Conservation (phyloP, 2,888 invertebrate genomes). For the Ochropacha duplaris region DNA sequence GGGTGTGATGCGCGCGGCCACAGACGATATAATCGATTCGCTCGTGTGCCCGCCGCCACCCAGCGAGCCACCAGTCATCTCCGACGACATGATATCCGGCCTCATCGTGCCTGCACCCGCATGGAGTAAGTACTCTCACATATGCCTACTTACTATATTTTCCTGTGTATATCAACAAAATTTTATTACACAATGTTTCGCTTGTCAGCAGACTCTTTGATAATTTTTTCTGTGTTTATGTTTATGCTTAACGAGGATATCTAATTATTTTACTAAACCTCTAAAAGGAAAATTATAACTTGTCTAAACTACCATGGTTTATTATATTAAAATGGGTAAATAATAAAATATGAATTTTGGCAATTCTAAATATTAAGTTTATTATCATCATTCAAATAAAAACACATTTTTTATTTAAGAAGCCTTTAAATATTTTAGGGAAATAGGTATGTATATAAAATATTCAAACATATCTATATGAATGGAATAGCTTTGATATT, state of each 20-base stretch:
- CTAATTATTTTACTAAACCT: too few relatives aligned
- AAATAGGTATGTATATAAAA: not conserved
- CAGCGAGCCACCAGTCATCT: slow-evolving; percentile 95
- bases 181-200: not conserved
- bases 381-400: too few relatives aligned
- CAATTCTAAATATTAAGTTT: too few relatives aligned
- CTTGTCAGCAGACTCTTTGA: too few relatives aligned
- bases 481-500: slow-evolving; percentile 20
- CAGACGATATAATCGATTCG: slow-evolving; percentile 97
- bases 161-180: not conserved
- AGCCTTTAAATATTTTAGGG: not conserved
- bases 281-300: too few relatives aligned
- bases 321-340: too few relatives aligned
- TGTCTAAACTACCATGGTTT: too few relatives aligned
- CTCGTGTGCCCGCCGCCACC: slow-evolving; percentile 98
- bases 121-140: slow-evolving; percentile 88
- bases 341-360: too few relatives aligned
- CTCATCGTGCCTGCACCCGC: slow-evolving; percentile 98
- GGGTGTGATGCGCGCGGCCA: slow-evolving; percentile 91
- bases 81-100: slow-evolving; percentile 97
- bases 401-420: not conserved
- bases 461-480: not conserved
- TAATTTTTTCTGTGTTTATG: too few relatives aligned
- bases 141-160: not conserved
- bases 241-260: too few relatives aligned